Evolutionary conservation across 2,113 vertebrate genomes (phyloP), one percentile per base, ranked within the genome.

Genomic region (Malurus elegans): DNA sequence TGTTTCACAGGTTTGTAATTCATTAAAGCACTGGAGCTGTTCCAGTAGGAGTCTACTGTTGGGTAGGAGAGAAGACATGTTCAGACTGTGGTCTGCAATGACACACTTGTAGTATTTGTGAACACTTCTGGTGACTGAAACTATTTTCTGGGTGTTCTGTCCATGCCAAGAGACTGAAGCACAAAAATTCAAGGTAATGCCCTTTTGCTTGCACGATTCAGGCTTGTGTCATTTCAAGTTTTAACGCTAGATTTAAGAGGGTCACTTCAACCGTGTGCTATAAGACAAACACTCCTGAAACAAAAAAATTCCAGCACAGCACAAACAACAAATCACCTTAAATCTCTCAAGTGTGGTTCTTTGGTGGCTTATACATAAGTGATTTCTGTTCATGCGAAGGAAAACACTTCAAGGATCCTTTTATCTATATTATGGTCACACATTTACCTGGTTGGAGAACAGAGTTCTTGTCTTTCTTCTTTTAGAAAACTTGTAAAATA

Each of bases 1-100:
- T 95, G 64, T 91, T 95, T 95, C 80, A 89, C 86, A 84, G 73
- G 48, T 84, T 92, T 79, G 69, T 93, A 89, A 95, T 79, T 93
- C 86, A 95, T 89, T 96, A 84, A 93, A 95, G 89, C 25, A 2
- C 57, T 92, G 93, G 91, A 57, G 15, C 2, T 24, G 25, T 81
- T 95, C 91, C 94, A 95, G 3, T 72, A 29, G 0, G 61, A 87
- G 15, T 29, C 51, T 71, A 29, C 72, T 34, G 36, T 32, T 4
- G 11, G 44, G 61, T 29, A 78, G 80, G 57, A 88, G 69, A 91
- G 76, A 79, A 88, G 89, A 71, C 89, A 8, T 92, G 95, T 92
- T 92, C 83, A 89, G 89, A 67, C 92, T 36, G 60, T 87, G 91
- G 44, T 61, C 75, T 81, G 20, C 75, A 92, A 82, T 48, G 75